These are phyloP conservation scores for Anneissia japonica DNA, from an alignment of 35 echinoderm and acorn worm species.

Conservation along the genomic window DNA sequence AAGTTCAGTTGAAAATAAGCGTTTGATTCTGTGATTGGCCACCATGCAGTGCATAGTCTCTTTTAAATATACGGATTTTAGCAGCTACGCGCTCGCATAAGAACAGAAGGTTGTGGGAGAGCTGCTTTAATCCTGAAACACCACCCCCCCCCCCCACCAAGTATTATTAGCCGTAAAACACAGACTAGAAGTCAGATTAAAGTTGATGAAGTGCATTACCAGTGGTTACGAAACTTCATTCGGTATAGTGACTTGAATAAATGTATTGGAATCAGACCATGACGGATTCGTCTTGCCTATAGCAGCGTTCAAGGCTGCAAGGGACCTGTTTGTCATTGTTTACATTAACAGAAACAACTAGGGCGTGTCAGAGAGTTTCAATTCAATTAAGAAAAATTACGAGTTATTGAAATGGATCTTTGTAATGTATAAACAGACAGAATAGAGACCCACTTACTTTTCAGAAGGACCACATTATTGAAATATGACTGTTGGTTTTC, in stretches of 20 bases:
- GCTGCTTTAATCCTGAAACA: no score
- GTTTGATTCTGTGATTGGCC: no score
- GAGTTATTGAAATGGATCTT: not conserved
- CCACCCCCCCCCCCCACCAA: no score
- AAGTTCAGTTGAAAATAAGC: no score
- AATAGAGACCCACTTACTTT: not conserved
- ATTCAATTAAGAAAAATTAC: not conserved
- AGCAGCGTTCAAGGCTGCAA: not conserved
- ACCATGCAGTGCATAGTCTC: no score
- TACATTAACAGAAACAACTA: not conserved
- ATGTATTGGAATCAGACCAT: not conserved
- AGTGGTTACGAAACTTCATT: not conserved
- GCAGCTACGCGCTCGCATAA: no score
- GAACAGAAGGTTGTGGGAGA: no score
- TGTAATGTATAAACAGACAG: not conserved
- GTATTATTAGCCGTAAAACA: no score
- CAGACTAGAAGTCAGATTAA: not conserved
- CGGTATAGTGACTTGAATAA: not conserved
- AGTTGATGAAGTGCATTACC: not conserved
- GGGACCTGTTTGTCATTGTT: not conserved
- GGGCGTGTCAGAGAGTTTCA: not conserved
- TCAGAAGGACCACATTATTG: constrained; percentile 6
- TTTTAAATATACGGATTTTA: no score
- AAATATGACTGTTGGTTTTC: not conserved
- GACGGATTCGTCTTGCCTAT: not conserved